Evolutionary conservation across 2,113 vertebrate species (phyloP), one percentile per base, ranked within the genome.

Genomic region (Centrocercus urophasianus): DNA sequence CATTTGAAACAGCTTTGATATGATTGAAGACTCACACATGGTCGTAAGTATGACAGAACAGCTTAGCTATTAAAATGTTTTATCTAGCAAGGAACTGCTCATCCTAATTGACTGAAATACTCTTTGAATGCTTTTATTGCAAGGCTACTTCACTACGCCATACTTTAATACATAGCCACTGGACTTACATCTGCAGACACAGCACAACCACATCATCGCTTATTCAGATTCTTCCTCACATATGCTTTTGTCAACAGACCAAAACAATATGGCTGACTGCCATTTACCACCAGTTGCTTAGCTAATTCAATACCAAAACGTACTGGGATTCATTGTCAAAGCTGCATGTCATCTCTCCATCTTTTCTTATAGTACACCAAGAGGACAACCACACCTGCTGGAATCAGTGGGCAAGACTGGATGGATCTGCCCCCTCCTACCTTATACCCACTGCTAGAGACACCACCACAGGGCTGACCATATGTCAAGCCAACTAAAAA

Each of bases 1-100:
- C 88, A 89, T 86, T 88, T 81, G 82, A 97, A 96, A 95, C 60
- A 91, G 76, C 90, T 96, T 89, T 95, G 92, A 95, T 78, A 56
- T 90, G 91, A 97, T 72, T 93, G 96, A 97, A 95, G 67, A 91
- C 65, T 87, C 13, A 0, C 74, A 84, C 76, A 72, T 12, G 86
- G 73, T 86, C 13, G 0, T 89, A 94, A 95, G 61, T 21, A 61
- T 66, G 82, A 96, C 88, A 95, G 83, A 94, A 96, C 61, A 70
- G 82, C 45, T 82, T 83, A 93, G 56, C 86, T 74, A 86, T 88
- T 92, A 95, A 96, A 78, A 85, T 86, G 76, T 91, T 96, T 96
- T 92, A 93, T 88, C 90, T 85, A 84, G 86, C 25, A 94, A 93
- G 95, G 83, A 93, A 93, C 59, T 24, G 40, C 57, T 91, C 56